A percentile compares a stretch with the other conserved stretches of the same genome.
These are phyloP conservation scores for Martes martes DNA, from an alignment of 2,113 vertebrate genomes.

Conservation along the genomic window DNA sequence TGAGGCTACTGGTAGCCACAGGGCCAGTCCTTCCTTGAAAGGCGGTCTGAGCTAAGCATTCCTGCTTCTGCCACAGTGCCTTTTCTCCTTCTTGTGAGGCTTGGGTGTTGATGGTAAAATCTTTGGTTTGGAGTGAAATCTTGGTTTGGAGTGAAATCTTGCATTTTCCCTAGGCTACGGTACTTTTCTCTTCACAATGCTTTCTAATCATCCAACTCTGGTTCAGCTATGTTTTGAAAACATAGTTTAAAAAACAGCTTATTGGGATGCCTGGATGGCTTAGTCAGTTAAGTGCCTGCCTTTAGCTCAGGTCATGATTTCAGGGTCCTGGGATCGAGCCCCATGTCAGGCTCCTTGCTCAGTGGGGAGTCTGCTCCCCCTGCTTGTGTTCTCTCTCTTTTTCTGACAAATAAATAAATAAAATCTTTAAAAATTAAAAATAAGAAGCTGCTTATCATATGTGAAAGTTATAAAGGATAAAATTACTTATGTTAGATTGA, in stretches of 20 bases:
- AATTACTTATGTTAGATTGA: background rate
- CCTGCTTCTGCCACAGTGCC: fast-evolving
- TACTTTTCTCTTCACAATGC: background rate
- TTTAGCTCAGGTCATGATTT: background rate
- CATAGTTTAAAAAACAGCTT: background rate
- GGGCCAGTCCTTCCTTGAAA: background rate
- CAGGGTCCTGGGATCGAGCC: background rate
- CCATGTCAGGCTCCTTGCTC: background rate
- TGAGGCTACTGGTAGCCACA: background rate
- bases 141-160: background rate
- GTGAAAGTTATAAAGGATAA: background rate
- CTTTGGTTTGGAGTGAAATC: too few species aligned
- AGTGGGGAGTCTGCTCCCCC: background rate
- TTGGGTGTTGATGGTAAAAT: background rate
- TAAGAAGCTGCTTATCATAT: background rate
- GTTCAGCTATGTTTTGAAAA: background rate
- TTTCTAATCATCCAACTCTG: background rate
- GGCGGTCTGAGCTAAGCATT: background rate
- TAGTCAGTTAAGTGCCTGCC: background rate
- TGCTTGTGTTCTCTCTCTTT: background rate
- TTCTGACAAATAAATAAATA: background rate
- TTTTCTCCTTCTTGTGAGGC: background rate
- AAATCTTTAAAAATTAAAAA: background rate
- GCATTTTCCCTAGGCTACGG: background rate
- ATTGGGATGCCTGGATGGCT: background rate